Base-by-base conservation (phyloP, 2,888 invertebrate species). In the Lucinisca nassula region DNA sequence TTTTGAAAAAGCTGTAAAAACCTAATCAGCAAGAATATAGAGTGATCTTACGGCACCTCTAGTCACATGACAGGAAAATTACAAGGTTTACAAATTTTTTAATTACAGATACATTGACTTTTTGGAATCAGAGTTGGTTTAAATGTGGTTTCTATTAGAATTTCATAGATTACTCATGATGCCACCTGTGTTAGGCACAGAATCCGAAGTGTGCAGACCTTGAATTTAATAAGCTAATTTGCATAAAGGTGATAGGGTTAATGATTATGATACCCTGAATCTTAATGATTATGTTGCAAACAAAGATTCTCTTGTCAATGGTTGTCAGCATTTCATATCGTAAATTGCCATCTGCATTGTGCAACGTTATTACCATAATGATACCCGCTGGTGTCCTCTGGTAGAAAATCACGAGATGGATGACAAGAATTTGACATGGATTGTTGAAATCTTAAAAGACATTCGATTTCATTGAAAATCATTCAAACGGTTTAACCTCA, bases 161-260 rank as follows among this genome's bases (percentile, higher is more conserved):
- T 45, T 45, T 45, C 45, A 45, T 45, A 12, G 45, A 45, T n/a
- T n/a, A n/a, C n/a, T n/a, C n/a, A n/a, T n/a, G n/a, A n/a, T n/a
- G n/a, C n/a, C n/a, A n/a, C 67, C 67, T 10, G 35, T 35, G 32
- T 3, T 21, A 35, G 0, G 35, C 30, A 32, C 67, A 35, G 32
- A 35, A 35, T 24, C 27, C 27, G 8, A 67, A 35, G 67, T 35
- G 32, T 67, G 67, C 67, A 35, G 21, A 35, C 35, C 67, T 35
- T 67, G 67, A 67, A 67, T 67, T 32, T 67, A 67, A 67, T 67
- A 8, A 35, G 67, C 35, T 67, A 67, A 67, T 67, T 67, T 67
- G 35, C 67, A 67, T 67, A 67, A 67, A 67, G 67, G 67, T 67
- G 67, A 67, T 67, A 21, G 51, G 27, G 67, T 67, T 67, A 67